These are phyloP conservation scores for Rhaphigaster nebulosa DNA, from an alignment of 2,888 invertebrate species.

Conservation along the genomic window DNA sequence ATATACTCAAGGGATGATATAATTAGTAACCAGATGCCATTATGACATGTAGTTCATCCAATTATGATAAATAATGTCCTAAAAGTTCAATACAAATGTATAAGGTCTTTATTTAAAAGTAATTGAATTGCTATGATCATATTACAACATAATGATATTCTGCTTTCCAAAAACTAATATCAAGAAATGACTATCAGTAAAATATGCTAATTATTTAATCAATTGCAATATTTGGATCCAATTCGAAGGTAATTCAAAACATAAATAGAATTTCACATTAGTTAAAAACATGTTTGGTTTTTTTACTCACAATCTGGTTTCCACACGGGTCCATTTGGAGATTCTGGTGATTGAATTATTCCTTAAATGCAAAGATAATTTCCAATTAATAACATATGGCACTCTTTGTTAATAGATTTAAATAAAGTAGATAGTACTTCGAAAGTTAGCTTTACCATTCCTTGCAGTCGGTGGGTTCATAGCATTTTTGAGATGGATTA, in stretches of 20 bases:
- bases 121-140: neutral
- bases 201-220: neutral
- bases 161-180: neutral
- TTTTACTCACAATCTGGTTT: slow-evolving; percentile 74
- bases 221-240: neutral
- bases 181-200: neutral
- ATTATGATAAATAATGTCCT: neutral
- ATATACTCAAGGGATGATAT: no score
- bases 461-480: slow-evolving; percentile 53
- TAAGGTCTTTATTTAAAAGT: no score
- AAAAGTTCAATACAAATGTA: no score
- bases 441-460: slow-evolving; percentile 52
- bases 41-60: neutral
- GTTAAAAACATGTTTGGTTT: neutral
- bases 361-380: slow-evolving; percentile 39
- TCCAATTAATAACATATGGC: neutral
- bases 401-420: neutral
- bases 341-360: slow-evolving; percentile 61
- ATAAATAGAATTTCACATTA: slow-evolving; percentile 59
- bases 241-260: slow-evolving; percentile 60
- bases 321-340: slow-evolving; percentile 70
- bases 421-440: neutral
- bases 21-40: neutral
- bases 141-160: neutral
- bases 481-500: slow-evolving; percentile 54